Evolutionary conservation across 2,888 invertebrate species (phyloP), one percentile per base, ranked within the genome.

Genomic region (Agonopterix arenella): DNA sequence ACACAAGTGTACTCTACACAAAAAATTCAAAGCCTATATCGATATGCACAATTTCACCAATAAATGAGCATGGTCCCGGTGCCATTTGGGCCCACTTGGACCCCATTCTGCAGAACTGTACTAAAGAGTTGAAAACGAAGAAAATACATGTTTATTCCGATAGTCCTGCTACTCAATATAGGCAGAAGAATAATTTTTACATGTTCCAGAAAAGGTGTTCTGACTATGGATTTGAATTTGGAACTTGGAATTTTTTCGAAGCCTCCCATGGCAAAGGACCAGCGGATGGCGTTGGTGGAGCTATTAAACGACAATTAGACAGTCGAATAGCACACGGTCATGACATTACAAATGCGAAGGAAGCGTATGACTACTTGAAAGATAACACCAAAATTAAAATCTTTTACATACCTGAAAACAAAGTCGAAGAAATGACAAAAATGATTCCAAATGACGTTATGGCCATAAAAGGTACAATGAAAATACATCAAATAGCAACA

Each of bases 11-110:
- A 9, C 8, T 40, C n/a, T 44, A 37, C 11, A 36, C 9, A 1
- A 45, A 47, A 2, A 8, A 10, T 3, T 42, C 46, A 2, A 49
- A 48, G 16, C 11, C 37, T 2, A 2, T 49, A 42, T 52, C 52
- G 2, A 52, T 49, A 16, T 48, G 48, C 41, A 48, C 51, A 16
- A 38, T 55, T 28, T 48, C 52, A 11, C 9, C 45, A 13, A 11
- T 11, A 11, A 36, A 9, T 0, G 28, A 11, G 37, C 55, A 52
- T 28, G 47, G 52, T 40, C 52, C 51, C 37, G 47, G 47, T 38
- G 52, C 56, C 2, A 52, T 56, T 13, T 56, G 54, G 56, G 52
- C 51, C 36, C 52, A 56, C 40, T 48, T 56, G 1, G 37, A 47
- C 4, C 54, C 54, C n/a, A 44, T 55, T 10, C 37, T 13, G 36